Conservation (phyloP, 2,113 vertebrate genomes). For the Stigmatopora nigra region DNA sequence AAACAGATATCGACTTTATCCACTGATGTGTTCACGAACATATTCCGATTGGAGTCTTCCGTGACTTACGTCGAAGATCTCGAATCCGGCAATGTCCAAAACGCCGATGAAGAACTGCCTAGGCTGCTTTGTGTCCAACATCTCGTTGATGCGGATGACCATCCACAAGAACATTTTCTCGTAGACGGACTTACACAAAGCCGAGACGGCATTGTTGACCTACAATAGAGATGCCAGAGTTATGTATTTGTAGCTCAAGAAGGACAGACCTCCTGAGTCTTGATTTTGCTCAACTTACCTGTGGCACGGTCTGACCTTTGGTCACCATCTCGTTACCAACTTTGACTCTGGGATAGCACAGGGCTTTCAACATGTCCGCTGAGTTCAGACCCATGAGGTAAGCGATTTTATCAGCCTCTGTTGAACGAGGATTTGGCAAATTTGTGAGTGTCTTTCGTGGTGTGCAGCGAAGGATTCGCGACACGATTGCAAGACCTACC, state of each 20-base stretch:
- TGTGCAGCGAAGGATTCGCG: background rate
- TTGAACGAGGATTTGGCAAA: background rate
- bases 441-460: background rate
- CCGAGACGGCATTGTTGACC: slow-evolving; percentile 67
- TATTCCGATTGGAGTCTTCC: background rate
- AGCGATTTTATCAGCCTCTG: slow-evolving; percentile 58
- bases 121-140: slow-evolving; percentile 70
- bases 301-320: slow-evolving; percentile 64
- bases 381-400: slow-evolving; percentile 75
- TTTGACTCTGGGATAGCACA: slow-evolving; percentile 69
- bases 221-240: slow-evolving; percentile 6
- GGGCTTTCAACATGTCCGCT: slow-evolving; percentile 69
- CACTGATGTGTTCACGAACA: background rate
- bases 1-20: background rate
- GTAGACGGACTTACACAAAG: slow-evolving; percentile 70
- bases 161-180: slow-evolving; percentile 80
- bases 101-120: slow-evolving; percentile 72
- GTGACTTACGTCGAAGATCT: slow-evolving; percentile 71
- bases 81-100: slow-evolving; percentile 74
- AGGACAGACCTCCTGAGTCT: too few species aligned
- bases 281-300: slow-evolving; percentile 31
- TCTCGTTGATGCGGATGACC: slow-evolving; percentile 73
- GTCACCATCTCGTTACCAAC: slow-evolving; percentile 58
- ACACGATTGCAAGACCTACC: slow-evolving; percentile 28
- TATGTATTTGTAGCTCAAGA: too few species aligned